These are phyloP conservation scores for Pecten maximus DNA, from an alignment of 2,888 invertebrate species.

Conservation along the genomic window DNA sequence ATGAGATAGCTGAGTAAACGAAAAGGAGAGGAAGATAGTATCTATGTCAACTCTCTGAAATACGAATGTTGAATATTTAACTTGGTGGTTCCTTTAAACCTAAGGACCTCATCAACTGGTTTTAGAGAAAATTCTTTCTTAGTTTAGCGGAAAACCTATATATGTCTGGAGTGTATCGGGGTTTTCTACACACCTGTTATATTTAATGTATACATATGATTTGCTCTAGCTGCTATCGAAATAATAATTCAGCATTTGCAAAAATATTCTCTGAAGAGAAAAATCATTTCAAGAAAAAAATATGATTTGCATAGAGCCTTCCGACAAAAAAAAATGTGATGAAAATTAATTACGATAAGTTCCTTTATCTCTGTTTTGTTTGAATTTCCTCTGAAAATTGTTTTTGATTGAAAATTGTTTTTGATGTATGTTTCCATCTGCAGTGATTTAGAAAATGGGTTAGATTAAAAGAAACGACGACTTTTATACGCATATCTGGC, in stretches of 20 bases:
- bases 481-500: background rate
- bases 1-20: too few relatives aligned
- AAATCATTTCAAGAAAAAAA: background rate
- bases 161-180: background rate
- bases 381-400: background rate
- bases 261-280: background rate
- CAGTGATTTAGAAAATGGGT: constrained; percentile 14
- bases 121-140: background rate
- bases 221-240: background rate
- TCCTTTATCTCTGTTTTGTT: background rate
- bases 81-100: too few relatives aligned
- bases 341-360: constrained; percentile 12
- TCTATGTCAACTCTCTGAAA: too few relatives aligned
- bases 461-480: background rate
- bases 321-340: background rate
- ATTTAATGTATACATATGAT: background rate
- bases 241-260: background rate
- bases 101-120: background rate
- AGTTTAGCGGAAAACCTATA: background rate
- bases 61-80: too few relatives aligned
- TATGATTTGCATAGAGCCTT: background rate
- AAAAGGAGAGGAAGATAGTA: too few relatives aligned
- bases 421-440: constrained; percentile 16
- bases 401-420: background rate
- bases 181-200: background rate